Base-by-base conservation (phyloP, 2,113 vertebrate genomes). In the Clarias macrocephalus region DNA sequence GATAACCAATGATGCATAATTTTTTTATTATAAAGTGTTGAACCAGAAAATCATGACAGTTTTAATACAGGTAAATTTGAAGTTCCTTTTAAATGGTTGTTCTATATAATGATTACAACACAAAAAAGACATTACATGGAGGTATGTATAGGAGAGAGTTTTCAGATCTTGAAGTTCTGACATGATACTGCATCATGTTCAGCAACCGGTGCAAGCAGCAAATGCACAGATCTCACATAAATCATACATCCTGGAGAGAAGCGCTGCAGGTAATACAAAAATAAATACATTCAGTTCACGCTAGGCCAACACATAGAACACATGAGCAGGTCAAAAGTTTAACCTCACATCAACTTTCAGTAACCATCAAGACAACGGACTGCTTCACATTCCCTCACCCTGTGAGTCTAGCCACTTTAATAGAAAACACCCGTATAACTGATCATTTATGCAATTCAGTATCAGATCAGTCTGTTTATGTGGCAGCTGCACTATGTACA, bases 201-300 rank as follows among this genome's bases (percentile, higher is more conserved):
- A 91, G 25, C 91, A 91, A 52, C 90, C 90, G 9, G 80, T 88
- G 79, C 92, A 91, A 63, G 90, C 91, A 12, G 77, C 87, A 73
- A 57, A 90, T 23, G 84, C 73, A 79, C 91, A 92, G 86, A 90
- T 81, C 91, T 92, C 90, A 87, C 92, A 91, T 25, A 73, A n/a
- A 25, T 88, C 68, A 0, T 21, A 8, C 25, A 59, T 23, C 42
- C 37, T 2, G 23, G 86, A 30, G n/a, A 60, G 85, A 70, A 8
- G 52, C 42, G 85, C 85, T 81, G 77, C 63, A 72, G 30, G 77
- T 25, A 80, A 81, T 54, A 80, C 18, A 54, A 37, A 70, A 42
- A 42, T 8, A 59, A 85, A 52, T 18, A 15, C 3, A 7, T 57
- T 68, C 42, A 37, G 33, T 75, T 62, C 9, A 75, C 23, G 11